Evolutionary conservation across 1,140 invertebrate species (phyloP), one percentile per base, ranked within the genome.

Genomic region (Zaprionus nigranus): DNA sequence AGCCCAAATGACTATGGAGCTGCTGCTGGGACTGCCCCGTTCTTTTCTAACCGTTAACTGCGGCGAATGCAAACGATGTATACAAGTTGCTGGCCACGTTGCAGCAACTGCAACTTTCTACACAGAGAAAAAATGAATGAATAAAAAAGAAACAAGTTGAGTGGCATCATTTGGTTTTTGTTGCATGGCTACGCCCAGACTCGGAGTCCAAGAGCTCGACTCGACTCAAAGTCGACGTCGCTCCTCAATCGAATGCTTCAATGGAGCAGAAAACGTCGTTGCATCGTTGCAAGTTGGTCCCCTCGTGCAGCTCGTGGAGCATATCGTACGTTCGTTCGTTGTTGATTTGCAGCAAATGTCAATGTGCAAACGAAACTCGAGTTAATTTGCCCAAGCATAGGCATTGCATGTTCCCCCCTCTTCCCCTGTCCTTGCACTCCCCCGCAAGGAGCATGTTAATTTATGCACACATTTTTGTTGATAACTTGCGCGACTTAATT

Each of bases 221-320:
- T n/a, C n/a, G n/a, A 17, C 40, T 65, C 34, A 34, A 15, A 38
- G 66, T 12, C 49, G 40, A 26, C 66, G 62, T 81, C 75, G 62
- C 60, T 49, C 26, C 76, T 69, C 81, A 90, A 87, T 87, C 82
- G 84, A 87, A 87, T 90, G 84, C 84, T 87, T 87, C 84, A 84
- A 90, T 87, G 85, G 84, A 87, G 84, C 84, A 90, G 85, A 87
- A 87, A 87, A 84, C 62, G 40, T n/a, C 62, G 40, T n/a, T 46
- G 40, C 40, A n/a, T n/a, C 15, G 40, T n/a, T 43, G 40, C 40
- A n/a, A 72, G 70, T 80, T 74, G 77, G 84, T 78, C 63, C 30
- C 51, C 56, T 56, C 5, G 9, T 64, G 28, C 40, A 20, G n/a
- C 51, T 30, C 28, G 49, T 69, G 53, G 63, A 74, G 64, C 74